Percentiles rank a stretch among this genome's conserved stretches.
Evolutionary conservation across 2,888 invertebrate species (phyloP).

Genomic region (Lamproptera curius): DNA sequence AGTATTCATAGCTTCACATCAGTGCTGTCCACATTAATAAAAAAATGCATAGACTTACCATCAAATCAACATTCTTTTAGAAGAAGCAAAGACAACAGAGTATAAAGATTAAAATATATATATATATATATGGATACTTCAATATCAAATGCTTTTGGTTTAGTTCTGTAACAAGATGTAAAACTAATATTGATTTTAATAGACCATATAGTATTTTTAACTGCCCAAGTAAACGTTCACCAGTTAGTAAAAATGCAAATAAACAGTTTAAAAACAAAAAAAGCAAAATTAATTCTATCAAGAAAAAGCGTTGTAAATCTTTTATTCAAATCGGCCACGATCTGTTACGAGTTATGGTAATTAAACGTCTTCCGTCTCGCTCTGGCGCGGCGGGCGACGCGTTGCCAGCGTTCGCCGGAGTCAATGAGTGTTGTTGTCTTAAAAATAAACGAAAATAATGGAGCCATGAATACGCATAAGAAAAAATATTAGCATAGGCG

Average conservation of each 20-base stretch:
- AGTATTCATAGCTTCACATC: too few species aligned
- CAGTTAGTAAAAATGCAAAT: neutral
- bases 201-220: too few species aligned
- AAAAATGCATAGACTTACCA: too few species aligned
- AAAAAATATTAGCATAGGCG: constrained; percentile 16
- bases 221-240: too few species aligned
- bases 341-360: constrained; percentile 18
- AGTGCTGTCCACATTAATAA: too few species aligned
- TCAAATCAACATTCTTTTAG: too few species aligned
- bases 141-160: too few species aligned
- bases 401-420: constrained; percentile 2
- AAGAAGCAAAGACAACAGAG: too few species aligned
- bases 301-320: constrained; percentile 13
- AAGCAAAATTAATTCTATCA: neutral
- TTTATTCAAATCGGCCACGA: constrained; percentile 14
- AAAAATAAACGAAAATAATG: constrained; percentile 17
- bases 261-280: constrained; percentile 2
- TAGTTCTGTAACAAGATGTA: too few species aligned
- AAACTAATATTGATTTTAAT: too few species aligned
- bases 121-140: too few species aligned
- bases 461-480: constrained; percentile 19
- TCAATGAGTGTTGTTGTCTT: constrained; percentile 11
- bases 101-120: too few species aligned
- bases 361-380: constrained; percentile 11
- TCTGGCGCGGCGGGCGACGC: constrained; percentile 2